Evolutionary conservation across 2,113 vertebrate species (phyloP), one percentile per base, ranked within the genome.

Genomic region (Onychostoma macrolepis): DNA sequence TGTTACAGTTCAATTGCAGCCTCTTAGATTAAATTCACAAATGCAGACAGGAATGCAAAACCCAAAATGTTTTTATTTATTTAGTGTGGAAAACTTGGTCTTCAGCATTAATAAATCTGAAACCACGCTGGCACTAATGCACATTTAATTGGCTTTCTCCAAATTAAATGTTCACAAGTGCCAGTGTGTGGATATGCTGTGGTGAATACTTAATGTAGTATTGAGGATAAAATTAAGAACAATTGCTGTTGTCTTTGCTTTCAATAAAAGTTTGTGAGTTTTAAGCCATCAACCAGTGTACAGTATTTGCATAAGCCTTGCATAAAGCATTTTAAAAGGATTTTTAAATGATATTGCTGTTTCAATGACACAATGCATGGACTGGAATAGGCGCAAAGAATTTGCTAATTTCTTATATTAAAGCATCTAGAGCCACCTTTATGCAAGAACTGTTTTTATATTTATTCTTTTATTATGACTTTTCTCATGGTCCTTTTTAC

Each of bases 71-170:
- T 83, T 50, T 83, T 50, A 69, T 83, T 69, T 83, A 69, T 30
- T 24, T 67, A 69, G 6, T 10, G 9, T 67, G 50, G 79, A 81
- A 81, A 69, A 50, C 15, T 12, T 26, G 2, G 33, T 82, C n/a
- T 7, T 82, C 61, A 83, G n/a, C 63, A 13, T 69, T 83, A 36
- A 50, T 45, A 71, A 24, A 53, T 71, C 65, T 71, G 63, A 83
- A 30, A 71, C 19, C 43, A 43, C 28, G 15, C n/a, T 83, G 43
- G 65, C 45, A 53, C 81, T 71, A 71, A 83, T 53, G 65, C 81
- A 36, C 65, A 53, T 83, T 83, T 83, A 83, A 71, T 83, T 83
- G 81, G 43, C 19, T 69, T 50, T 71, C 65, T 71, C 11, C 28
- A 53, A 53, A 48, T 69, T 36, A 71, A 71, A 53, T 71, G 43